Conservation (phyloP, 2,888 invertebrate species). For the Tillus elongatus region DNA sequence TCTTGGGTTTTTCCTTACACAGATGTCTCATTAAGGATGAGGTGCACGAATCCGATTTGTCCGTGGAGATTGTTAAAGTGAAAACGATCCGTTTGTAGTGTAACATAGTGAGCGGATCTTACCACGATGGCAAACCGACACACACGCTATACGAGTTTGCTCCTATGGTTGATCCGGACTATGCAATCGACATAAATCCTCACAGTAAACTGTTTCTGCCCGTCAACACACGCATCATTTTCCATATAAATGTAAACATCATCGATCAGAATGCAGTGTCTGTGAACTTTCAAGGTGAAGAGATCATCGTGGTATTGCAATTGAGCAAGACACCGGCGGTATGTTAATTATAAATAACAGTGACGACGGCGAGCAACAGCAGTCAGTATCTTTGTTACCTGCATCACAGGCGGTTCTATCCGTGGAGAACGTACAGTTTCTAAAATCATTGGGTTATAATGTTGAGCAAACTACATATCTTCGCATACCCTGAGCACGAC, state of each 20-base stretch:
- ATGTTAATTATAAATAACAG: not conserved
- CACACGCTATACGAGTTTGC: slow-evolving; percentile 2
- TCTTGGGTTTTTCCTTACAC: not conserved
- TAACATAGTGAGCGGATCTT: not conserved
- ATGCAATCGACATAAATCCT: not conserved
- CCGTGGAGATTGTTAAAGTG: slow-evolving; percentile 3
- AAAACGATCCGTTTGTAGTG: not conserved
- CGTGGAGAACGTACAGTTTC: not conserved
- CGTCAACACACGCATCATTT: not conserved
- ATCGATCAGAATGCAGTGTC: not conserved
- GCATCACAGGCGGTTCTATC: not conserved
- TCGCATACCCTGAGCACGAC: not conserved
- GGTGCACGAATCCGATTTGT: slow-evolving; percentile 2
- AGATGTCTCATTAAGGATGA: not conserved
- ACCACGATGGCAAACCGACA: not conserved
- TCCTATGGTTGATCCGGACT: not conserved
- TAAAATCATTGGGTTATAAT: not conserved
- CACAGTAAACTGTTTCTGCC: not conserved
- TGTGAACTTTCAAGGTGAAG: slow-evolving; percentile 1
- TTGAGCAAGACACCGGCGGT: not conserved
- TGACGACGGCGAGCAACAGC: not conserved
- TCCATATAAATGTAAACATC: not conserved
- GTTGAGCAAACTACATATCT: not conserved
- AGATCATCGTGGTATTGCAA: not conserved
- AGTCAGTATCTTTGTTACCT: not conserved